phyloP scores from a whole-genome alignment of 2,888 invertebrate species.

The Trissolcus brochymenae region DNA sequence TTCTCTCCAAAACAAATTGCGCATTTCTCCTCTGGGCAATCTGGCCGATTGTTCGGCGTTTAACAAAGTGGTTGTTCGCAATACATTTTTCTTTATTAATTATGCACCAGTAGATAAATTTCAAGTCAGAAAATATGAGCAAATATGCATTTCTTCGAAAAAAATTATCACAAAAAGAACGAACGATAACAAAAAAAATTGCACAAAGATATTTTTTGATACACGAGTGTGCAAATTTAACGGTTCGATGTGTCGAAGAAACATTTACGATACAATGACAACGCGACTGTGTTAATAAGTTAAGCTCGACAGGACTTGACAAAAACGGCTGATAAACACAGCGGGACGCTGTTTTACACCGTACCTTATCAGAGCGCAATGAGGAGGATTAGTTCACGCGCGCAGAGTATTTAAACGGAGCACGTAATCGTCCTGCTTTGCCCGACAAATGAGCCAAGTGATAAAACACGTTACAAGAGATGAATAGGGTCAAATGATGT shows the following conservation, averaged over 20 bases:
- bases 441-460: conserved; percentile 49
- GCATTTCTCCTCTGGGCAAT: too few species aligned
- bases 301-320: conserved; percentile 18
- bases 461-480: conserved; percentile 40
- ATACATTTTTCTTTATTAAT: too few species aligned
- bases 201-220: not conserved
- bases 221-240: not conserved
- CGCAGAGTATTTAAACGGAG: conserved; percentile 45
- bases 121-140: too few species aligned
- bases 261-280: conserved; percentile 25
- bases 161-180: too few species aligned
- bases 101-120: too few species aligned
- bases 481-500: conserved; percentile 56
- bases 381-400: conserved; percentile 44
- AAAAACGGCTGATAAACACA: conserved; percentile 33
- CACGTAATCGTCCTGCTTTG: conserved; percentile 51
- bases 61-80: too few species aligned
- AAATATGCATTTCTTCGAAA: too few species aligned
- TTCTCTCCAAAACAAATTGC: too few species aligned
- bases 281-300: conserved; percentile 34
- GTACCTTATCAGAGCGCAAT: conserved; percentile 46
- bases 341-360: conserved; percentile 35
- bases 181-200: too few species aligned
- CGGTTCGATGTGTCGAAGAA: not conserved
- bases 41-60: too few species aligned